Evolutionary conservation across 2,797 vertebrate species (phyloP), one percentile per base, ranked within the genome.

Genomic region (Rhinatrema bivittatum): DNA sequence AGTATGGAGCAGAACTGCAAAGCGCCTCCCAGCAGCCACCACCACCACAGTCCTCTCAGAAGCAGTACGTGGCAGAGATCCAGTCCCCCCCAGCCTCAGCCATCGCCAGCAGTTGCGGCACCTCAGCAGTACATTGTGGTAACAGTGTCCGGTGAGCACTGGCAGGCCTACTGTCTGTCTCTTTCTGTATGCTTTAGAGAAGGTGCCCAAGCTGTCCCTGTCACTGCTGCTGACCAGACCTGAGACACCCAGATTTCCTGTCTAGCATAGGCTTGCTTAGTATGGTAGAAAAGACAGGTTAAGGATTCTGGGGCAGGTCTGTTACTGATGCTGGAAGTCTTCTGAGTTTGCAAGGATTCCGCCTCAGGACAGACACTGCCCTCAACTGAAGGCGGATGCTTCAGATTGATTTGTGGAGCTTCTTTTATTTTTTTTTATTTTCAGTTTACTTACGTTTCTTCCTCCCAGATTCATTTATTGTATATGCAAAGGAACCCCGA

Each of bases 111-210:
- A 0, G 62, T 66, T 6, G 51, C 72, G 0, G 53, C 53, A 9
- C 76, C 89, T 0, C 84, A 88, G 31, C 90, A 94, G 74, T 95
- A 88, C 75, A 91, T 94, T 53, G 89, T 94, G 59, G 92, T 94
- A 20, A 89, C 92, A 0, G 91, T 94, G 10, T 87, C 89, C 7
- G 92, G 92, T 95, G 78, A 88, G 90, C 59, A 19, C 23, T 9
- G 26, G 9, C 3, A 3, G 13, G 14, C 25, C 25, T 26, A 26
- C 26, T 5, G 26, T 15, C 13, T 26, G 8, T n/a, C n/a, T n/a
- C n/a, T n/a, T n/a, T n/a, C n/a, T n/a, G n/a, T n/a, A n/a, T n/a
- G n/a, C n/a, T n/a, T n/a, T n/a, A n/a, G n/a, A n/a, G n/a, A n/a
- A n/a, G n/a, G n/a, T n/a, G n/a, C n/a, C n/a, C 26, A 15, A 25